Conservation (phyloP, 2,113 vertebrate genomes). For the Pionites leucogaster region DNA sequence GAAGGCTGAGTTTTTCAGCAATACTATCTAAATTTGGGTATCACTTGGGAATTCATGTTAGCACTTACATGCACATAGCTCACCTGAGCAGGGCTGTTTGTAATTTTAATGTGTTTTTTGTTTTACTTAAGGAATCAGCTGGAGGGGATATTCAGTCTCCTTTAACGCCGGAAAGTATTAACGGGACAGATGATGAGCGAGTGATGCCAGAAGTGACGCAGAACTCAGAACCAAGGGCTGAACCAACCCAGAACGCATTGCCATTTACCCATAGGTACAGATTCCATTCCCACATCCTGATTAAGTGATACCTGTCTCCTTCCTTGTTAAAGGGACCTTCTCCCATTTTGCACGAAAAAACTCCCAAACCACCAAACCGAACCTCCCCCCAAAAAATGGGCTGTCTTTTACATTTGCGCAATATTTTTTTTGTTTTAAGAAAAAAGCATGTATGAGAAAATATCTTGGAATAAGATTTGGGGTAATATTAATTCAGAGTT, state of each 20-base stretch:
- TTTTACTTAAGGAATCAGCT: constrained; percentile 86
- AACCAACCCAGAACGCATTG: constrained; percentile 90
- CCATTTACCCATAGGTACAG: constrained; percentile 93
- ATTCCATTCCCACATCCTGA: constrained; percentile 77
- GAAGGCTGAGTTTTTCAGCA: background rate
- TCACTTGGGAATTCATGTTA: background rate
- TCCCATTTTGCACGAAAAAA: background rate
- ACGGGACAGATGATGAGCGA: constrained; percentile 91
- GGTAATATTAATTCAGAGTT: background rate
- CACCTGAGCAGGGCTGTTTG: background rate
- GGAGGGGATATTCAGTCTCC: constrained; percentile 91
- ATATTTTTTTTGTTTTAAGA: background rate
- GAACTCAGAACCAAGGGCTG: constrained; percentile 84
- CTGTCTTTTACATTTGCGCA: background rate
- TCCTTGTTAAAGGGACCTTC: constrained; percentile 51
- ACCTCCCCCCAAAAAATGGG: background rate
- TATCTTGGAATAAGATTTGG: background rate
- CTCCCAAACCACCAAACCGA: background rate
- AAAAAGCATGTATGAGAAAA: background rate
- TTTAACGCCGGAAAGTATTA: constrained; percentile 90
- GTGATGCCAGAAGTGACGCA: constrained; percentile 80
- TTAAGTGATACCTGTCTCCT: constrained; percentile 66
- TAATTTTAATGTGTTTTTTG: constrained; percentile 19
- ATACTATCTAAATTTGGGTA: background rate
- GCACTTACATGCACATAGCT: background rate